Conservation (phyloP, 2,888 invertebrate species). For the Polydrusus pterygomalis region DNA sequence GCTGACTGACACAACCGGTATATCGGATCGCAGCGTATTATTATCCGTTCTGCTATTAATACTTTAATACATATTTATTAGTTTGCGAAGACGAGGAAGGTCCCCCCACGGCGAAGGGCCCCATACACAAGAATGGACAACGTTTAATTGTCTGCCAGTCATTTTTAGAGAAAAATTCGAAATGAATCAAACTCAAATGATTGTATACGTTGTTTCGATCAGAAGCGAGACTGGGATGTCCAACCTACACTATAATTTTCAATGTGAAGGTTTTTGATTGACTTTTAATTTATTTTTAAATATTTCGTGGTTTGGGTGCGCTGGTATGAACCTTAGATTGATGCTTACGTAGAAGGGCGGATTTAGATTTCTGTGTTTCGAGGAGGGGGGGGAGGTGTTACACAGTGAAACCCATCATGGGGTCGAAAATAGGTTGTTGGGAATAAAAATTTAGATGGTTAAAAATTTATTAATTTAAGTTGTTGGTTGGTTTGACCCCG, state of each 20-base stretch:
- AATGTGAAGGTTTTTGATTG: conserved; percentile 42
- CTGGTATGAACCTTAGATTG: too few relatives aligned
- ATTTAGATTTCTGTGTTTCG: too few relatives aligned
- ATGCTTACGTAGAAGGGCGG: too few relatives aligned
- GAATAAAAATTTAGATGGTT: too few relatives aligned
- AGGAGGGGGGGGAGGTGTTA: too few relatives aligned
- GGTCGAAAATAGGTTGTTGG: too few relatives aligned
- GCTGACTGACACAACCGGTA: conserved; percentile 65
- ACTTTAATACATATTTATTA: conserved; percentile 69
- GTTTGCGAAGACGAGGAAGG: conserved; percentile 59
- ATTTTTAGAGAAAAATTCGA: conserved; percentile 52
- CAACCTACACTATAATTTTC: conserved; percentile 45
- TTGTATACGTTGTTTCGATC: conserved; percentile 15
- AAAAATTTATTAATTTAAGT: too few relatives aligned
- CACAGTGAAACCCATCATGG: too few relatives aligned
- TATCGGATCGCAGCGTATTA: conserved; percentile 66
- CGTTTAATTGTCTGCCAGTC: conserved; percentile 56
- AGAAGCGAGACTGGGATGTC: background rate
- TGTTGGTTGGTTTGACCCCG: too few relatives aligned
- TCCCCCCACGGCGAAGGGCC: conserved; percentile 40
- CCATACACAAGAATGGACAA: conserved; percentile 54
- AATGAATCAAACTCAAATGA: conserved; percentile 53
- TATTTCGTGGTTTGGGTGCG: background rate
- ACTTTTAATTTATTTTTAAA: conserved; percentile 49
- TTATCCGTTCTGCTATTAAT: conserved; percentile 67